Evolutionary conservation across 1,140 invertebrate species (phyloP), one percentile per base, ranked within the genome.

Genomic region (Archivesica marissinica): DNA sequence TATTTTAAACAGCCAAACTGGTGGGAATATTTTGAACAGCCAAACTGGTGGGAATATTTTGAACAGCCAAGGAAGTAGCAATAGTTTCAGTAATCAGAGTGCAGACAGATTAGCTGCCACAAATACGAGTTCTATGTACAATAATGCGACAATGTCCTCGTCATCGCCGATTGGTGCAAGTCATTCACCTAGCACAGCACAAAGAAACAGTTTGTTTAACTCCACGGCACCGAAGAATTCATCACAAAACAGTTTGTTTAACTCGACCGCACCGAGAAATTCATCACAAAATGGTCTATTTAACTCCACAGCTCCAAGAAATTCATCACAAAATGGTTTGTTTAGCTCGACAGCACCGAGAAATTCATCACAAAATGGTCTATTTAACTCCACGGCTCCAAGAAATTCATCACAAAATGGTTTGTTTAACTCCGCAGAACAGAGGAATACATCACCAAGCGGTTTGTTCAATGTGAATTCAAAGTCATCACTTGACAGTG

Each of bases 121-220:
- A 4, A 76, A 13, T 54, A 28, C 7, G 9, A 72, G 25, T 28
- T 81, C 79, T 44, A 25, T 81, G 41, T 52, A 15, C 15, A 72
- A 52, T 50, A 79, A 79, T 33, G 25, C 77, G 41, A 23, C 47
- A 20, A 44, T 64, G 59, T 66, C 77, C 30, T 64, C 47, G n/a
- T n/a, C n/a, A 17, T 39, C 64, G 13, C 20, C n/a, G 7, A 47
- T 38, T 54, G 68, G 68, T 70, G 79, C 47, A 56, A 72, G 28
- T 72, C 33, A 56, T 59, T 70, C 79, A 25, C 44, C 23, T 39
- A 81, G 56, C 47, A 4, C 64, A 3, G 41, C 79, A 52, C 50
- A 41, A 38, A 81, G 47, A 17, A 81, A 81, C 79, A 81, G 59
- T 79, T 44, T 76, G 59, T 76, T 79, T n/a, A 64, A 41, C 47